Evolutionary conservation across 2,797 vertebrate genomes (phyloP).

Genomic region (Discoglossus pictus): DNA sequence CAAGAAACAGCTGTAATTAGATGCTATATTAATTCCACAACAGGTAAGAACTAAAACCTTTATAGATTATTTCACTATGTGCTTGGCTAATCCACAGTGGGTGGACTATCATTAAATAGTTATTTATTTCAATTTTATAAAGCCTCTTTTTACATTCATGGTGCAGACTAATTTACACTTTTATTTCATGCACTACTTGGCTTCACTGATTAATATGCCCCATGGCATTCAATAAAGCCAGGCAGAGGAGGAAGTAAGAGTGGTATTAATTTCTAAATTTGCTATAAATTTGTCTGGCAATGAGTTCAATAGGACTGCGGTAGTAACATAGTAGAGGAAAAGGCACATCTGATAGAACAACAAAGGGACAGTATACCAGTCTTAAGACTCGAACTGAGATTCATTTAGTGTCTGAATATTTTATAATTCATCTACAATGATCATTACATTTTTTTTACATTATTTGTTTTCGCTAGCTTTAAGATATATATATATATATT

Average conservation of each 20-base stretch:
- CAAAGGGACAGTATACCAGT: not conserved
- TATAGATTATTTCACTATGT: constrained; percentile 60
- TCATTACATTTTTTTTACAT: too few relatives aligned
- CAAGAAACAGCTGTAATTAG: constrained; percentile 26
- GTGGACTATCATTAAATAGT: constrained; percentile 76
- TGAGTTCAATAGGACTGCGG: constrained; percentile 74
- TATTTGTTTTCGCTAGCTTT: too few relatives aligned
- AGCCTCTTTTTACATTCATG: constrained; percentile 75
- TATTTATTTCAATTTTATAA: constrained; percentile 82
- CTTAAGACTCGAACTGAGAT: too few relatives aligned
- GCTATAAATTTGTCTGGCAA: constrained; percentile 80
- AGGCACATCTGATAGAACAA: constrained; percentile 65
- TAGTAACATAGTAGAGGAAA: constrained; percentile 70
- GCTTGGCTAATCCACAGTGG: constrained; percentile 65
- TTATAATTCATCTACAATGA: too few relatives aligned
- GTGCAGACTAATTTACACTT: constrained; percentile 82
- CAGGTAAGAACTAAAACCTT: constrained; percentile 1
- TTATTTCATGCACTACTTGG: constrained; percentile 82
- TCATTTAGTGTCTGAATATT: too few relatives aligned
- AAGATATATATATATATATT: too few relatives aligned
- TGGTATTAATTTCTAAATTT: constrained; percentile 85
- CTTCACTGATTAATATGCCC: constrained; percentile 82
- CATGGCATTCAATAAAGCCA: constrained; percentile 82
- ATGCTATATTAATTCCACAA: constrained; percentile 50
- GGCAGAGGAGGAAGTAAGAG: constrained; percentile 77